phyloP scores from a whole-genome alignment of 1,140 invertebrate species.

The Drosophila tropicalis region DNA sequence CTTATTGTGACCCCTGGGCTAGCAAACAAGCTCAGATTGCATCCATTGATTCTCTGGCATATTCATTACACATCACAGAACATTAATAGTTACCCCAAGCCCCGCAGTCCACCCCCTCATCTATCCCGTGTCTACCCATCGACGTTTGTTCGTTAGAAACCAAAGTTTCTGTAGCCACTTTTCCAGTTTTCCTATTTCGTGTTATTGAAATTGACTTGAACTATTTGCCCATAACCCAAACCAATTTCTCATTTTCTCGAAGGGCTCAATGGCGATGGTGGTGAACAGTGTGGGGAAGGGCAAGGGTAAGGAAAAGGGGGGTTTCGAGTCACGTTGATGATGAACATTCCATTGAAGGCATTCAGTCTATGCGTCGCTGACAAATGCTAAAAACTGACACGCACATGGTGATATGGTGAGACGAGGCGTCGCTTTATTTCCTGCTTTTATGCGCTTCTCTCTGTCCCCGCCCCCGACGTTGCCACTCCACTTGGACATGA shows the following conservation, averaged over 20 bases:
- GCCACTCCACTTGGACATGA: too few species aligned
- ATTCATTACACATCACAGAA: too few species aligned
- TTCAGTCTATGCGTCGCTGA: conserved; percentile 11
- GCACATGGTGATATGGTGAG: conserved; percentile 1
- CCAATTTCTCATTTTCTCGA: conserved; percentile 18
- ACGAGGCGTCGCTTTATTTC: conserved; percentile 6
- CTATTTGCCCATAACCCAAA: conserved; percentile 55
- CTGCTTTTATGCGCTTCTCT: background rate
- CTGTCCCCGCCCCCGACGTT: too few species aligned
- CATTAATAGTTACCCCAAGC: background rate
- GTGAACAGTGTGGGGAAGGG: too few species aligned
- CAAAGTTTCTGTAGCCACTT: conserved; percentile 1
- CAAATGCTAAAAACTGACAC: conserved; percentile 25
- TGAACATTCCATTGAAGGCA: conserved; percentile 9
- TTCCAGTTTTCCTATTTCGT: conserved; percentile 21
- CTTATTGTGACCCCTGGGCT: too few species aligned
- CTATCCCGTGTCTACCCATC: background rate
- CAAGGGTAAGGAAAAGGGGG: too few species aligned
- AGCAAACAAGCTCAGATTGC: too few species aligned
- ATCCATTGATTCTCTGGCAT: too few species aligned
- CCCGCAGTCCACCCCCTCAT: background rate
- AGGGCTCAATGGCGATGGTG: too few species aligned
- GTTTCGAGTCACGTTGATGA: too few species aligned
- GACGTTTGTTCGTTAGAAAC: background rate
- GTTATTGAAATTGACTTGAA: conserved; percentile 58